Evolutionary conservation across 2,888 invertebrate species (phyloP).

Genomic region (Cheilosia pagana): DNA sequence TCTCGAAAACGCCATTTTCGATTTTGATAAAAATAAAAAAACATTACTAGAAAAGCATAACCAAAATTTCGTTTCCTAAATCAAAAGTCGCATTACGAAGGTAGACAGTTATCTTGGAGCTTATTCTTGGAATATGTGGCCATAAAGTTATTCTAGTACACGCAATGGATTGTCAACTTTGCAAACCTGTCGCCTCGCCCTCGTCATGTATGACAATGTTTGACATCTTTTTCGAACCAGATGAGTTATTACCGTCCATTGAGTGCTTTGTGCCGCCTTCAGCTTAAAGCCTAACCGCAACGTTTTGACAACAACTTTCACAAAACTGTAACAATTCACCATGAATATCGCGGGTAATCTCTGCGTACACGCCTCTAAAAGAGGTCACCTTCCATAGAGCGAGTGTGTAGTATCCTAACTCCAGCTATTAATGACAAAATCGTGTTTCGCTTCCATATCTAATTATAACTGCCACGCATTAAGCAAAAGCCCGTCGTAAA

Average conservation of each 20-base stretch:
- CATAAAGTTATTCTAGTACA: background rate
- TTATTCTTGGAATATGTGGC: background rate
- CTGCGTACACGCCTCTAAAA: slow-evolving; percentile 23
- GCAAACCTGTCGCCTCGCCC: slow-evolving; percentile 16
- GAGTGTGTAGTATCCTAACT: background rate
- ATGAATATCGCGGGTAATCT: slow-evolving; percentile 15
- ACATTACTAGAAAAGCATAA: too few species aligned
- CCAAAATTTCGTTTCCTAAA: too few species aligned
- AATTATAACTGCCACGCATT: slow-evolving; percentile 71
- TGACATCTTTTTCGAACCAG: slow-evolving; percentile 10
- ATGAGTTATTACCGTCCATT: slow-evolving; percentile 26
- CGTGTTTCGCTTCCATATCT: slow-evolving; percentile 68
- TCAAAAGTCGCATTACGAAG: too few species aligned
- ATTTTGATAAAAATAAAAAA: too few species aligned
- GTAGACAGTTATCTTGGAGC: background rate
- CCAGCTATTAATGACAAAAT: slow-evolving; percentile 68
- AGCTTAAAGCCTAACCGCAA: slow-evolving; percentile 19
- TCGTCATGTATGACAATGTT: background rate
- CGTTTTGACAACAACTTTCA: slow-evolving; percentile 51
- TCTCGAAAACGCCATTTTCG: too few species aligned
- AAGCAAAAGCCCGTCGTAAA: slow-evolving; percentile 52
- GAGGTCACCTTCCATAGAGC: slow-evolving; percentile 20
- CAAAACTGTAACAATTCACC: slow-evolving; percentile 42
- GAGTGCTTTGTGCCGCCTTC: background rate
- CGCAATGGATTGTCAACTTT: background rate